Conservation (phyloP, 2,113 vertebrate species). For the Hippopotamus amphibius region DNA sequence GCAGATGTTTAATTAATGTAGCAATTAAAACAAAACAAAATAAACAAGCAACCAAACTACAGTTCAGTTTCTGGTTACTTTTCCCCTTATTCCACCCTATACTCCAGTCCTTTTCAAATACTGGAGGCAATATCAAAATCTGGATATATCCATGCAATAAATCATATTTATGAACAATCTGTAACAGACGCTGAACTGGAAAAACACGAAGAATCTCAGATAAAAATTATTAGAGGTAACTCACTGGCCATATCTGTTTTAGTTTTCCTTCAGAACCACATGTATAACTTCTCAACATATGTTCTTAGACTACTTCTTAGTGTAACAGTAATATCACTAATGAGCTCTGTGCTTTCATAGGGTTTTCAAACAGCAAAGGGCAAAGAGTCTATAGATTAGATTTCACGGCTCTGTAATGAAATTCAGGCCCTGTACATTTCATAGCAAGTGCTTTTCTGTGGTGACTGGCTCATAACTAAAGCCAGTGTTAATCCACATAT, state of each 20-base stretch:
- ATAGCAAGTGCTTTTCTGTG: not conserved
- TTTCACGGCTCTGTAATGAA: slow-evolving; percentile 42
- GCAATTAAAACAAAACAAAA: not conserved
- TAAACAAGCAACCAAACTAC: not conserved
- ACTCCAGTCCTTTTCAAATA: not conserved
- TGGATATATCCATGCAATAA: not conserved
- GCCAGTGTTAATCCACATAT: not conserved
- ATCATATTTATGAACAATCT: not conserved
- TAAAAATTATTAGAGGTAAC: not conserved
- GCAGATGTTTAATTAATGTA: not conserved
- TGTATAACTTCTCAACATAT: not conserved
- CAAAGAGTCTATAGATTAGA: not conserved
- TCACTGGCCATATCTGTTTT: not conserved
- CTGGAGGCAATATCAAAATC: not conserved
- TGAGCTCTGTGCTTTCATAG: slow-evolving; percentile 18
- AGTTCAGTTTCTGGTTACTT: not conserved
- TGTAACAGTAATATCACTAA: slow-evolving; percentile 12
- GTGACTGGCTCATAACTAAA: slow-evolving; percentile 7
- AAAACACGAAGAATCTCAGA: not conserved
- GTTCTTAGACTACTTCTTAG: slow-evolving; percentile 18
- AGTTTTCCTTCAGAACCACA: not conserved
- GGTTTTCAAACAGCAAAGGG: slow-evolving; percentile 31
- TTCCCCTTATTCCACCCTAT: not conserved
- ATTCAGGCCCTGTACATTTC: not conserved
- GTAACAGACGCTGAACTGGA: not conserved